These are phyloP conservation scores for Garrulus glandarius DNA, from an alignment of 2,797 vertebrate species.

Conservation along the genomic window DNA sequence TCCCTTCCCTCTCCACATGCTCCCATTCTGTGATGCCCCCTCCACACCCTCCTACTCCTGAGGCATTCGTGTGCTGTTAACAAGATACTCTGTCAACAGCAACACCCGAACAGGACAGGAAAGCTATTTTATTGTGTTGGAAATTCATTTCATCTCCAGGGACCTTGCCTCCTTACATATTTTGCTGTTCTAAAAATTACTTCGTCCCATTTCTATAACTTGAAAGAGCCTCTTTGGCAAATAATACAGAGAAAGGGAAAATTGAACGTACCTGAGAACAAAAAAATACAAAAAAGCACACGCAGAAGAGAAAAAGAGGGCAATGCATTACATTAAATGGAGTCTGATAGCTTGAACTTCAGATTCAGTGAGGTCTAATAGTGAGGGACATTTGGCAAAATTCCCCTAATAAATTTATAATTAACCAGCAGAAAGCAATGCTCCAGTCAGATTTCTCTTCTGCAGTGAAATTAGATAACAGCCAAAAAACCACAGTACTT, in stretches of 20 bases:
- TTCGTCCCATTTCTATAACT: constrained; percentile 7
- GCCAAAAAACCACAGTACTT: constrained; percentile 10
- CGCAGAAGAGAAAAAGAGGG: not conserved
- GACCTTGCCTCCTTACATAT: constrained; percentile 34
- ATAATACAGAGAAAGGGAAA: constrained; percentile 21
- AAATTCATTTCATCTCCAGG: constrained; percentile 1
- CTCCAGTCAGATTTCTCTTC: constrained; percentile 1
- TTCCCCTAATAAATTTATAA: constrained; percentile 29
- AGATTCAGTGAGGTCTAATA: not conserved
- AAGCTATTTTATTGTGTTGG: not conserved
- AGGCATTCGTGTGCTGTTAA: not conserved
- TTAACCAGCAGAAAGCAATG: constrained; percentile 23
- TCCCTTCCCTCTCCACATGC: not conserved
- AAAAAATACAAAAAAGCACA: not conserved
- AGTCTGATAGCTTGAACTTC: constrained; percentile 11
- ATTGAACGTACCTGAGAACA: not conserved
- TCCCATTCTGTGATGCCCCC: not conserved
- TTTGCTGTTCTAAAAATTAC: constrained; percentile 47
- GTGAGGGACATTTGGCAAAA: not conserved
- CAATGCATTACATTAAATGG: not conserved
- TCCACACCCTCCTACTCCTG: not conserved
- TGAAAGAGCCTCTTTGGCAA: constrained; percentile 33
- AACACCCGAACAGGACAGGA: not conserved
- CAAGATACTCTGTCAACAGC: not conserved
- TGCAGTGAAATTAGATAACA: not conserved